Evolutionary conservation across 2,113 vertebrate genomes (phyloP).

Genomic region (Hemichromis elongatus): DNA sequence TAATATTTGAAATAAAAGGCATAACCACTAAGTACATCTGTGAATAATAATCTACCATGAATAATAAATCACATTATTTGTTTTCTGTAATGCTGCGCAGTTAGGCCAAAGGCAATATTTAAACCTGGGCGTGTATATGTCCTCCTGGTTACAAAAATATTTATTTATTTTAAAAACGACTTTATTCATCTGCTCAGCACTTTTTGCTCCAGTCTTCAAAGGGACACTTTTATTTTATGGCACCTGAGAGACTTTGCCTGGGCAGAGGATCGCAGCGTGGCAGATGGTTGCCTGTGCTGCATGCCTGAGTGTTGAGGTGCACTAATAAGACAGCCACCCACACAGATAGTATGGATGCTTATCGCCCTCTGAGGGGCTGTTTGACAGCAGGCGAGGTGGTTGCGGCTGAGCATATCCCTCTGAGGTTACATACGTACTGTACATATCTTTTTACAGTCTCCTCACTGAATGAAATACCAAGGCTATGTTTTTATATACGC

Average conservation of each 20-base stretch:
- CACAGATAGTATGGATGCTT: conserved; percentile 85
- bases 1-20: background rate
- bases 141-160: background rate
- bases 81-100: background rate
- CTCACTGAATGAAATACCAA: conserved; percentile 1
- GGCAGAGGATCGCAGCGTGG: conserved; percentile 79
- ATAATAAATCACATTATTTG: background rate
- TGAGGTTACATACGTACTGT: conserved; percentile 44
- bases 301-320: conserved; percentile 85
- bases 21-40: background rate
- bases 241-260: conserved; percentile 81
- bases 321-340: conserved; percentile 89
- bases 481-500: background rate
- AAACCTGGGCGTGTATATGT: background rate
- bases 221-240: conserved; percentile 52
- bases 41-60: background rate
- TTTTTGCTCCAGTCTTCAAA: conserved; percentile 41
- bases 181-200: conserved; percentile 50
- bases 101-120: background rate
- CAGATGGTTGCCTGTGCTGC: conserved; percentile 94
- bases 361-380: conserved; percentile 87
- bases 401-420: conserved; percentile 13
- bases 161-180: background rate
- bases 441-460: conserved; percentile 30
- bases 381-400: conserved; percentile 77